Evolutionary conservation across 2,797 vertebrate species (phyloP).

Genomic region (Propithecus deckenii): DNA sequence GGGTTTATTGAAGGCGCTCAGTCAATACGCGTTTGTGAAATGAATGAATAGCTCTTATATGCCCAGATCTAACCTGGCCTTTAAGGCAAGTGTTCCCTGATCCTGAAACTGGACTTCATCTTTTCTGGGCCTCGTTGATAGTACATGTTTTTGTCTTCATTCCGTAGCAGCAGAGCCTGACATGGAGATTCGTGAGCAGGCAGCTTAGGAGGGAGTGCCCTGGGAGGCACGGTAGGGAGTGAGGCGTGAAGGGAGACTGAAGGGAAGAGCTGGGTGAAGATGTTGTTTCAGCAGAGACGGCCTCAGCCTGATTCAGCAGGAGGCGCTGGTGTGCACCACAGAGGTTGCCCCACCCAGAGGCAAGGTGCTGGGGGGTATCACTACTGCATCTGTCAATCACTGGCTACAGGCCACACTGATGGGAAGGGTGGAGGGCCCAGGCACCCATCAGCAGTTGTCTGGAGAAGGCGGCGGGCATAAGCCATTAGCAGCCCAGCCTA

Average conservation of each 20-base stretch:
- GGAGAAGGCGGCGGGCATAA: background rate
- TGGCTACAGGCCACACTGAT: rapidly evolving
- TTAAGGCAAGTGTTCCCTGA: background rate
- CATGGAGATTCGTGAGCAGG: background rate
- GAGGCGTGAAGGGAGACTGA: background rate
- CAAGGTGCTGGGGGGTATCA: no score
- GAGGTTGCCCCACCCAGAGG: background rate
- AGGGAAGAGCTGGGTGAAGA: background rate
- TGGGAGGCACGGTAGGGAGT: rapidly evolving
- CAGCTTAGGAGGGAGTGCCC: background rate
- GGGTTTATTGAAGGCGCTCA: background rate
- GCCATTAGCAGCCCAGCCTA: background rate
- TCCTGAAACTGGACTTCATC: background rate
- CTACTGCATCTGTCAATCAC: background rate
- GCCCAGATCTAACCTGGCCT: background rate
- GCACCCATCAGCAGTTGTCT: background rate
- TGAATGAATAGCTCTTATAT: background rate
- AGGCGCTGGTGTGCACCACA: no score
- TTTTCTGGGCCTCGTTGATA: background rate
- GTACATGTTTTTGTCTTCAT: background rate
- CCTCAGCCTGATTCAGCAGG: background rate
- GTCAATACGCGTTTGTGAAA: background rate
- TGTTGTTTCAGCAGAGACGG: no score
- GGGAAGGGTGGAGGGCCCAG: no score
- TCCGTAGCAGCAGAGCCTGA: background rate